Percentiles rank a stretch among this genome's conserved stretches.
phyloP scores from a whole-genome alignment of 2,113 vertebrate genomes.

The Arenaria interpres region DNA sequence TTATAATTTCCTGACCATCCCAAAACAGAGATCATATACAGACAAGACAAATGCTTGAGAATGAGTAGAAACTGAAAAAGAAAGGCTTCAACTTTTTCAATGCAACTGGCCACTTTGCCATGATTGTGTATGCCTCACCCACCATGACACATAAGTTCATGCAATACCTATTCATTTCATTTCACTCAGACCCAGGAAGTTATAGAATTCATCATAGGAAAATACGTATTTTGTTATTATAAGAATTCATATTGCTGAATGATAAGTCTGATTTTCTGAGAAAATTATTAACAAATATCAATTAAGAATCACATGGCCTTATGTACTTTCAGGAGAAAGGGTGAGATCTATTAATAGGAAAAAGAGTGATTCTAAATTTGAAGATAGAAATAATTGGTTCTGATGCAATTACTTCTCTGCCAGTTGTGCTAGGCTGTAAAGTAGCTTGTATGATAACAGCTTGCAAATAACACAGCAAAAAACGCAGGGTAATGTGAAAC shows the following conservation, averaged over 20 bases:
- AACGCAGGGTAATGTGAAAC: not conserved
- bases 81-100: not conserved
- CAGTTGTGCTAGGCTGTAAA: slow-evolving; percentile 11
- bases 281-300: not conserved
- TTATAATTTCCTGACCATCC: not conserved
- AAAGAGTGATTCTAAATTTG: not conserved
- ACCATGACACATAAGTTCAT: not conserved
- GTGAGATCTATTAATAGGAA: not conserved
- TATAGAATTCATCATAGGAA: not conserved
- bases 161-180: not conserved
- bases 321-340: not conserved
- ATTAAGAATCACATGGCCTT: not conserved
- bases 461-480: slow-evolving; percentile 27
- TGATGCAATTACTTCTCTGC: slow-evolving; percentile 7
- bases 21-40: not conserved
- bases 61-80: not conserved
- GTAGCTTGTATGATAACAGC: not conserved
- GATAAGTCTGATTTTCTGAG: not conserved
- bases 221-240: not conserved
- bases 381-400: slow-evolving; percentile 15
- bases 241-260: not conserved
- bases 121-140: not conserved
- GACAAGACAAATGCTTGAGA: not conserved
- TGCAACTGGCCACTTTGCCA: not conserved
- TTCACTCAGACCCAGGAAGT: not conserved